These are phyloP conservation scores for Dascillus cervinus DNA, from an alignment of 2,888 invertebrate species.

Conservation along the genomic window DNA sequence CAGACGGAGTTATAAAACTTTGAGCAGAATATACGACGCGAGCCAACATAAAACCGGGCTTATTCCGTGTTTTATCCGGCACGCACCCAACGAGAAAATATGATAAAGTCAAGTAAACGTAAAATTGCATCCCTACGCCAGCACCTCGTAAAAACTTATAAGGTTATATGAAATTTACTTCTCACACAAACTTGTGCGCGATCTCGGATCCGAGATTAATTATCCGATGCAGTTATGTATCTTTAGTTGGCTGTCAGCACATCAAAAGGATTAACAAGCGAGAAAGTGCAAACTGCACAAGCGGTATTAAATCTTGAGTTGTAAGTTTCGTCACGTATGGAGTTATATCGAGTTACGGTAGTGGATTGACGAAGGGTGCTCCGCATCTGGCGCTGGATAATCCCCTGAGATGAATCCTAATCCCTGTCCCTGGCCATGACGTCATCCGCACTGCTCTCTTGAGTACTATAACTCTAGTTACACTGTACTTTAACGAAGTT, in stretches of 20 bases:
- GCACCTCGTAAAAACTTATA: constrained; percentile 23
- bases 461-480: constrained; percentile 30
- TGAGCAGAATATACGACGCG: constrained; percentile 20
- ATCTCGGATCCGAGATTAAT: background rate
- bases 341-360: constrained; percentile 36
- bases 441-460: constrained; percentile 26
- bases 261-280: constrained; percentile 13
- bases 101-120: constrained; percentile 20
- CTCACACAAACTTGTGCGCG: background rate
- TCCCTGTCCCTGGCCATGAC: constrained; percentile 35
- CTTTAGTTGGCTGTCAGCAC: constrained; percentile 15
- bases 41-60: constrained; percentile 17
- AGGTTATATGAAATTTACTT: constrained; percentile 7
- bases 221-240: constrained; percentile 8
- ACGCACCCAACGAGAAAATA: constrained; percentile 22
- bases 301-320: constrained; percentile 17
- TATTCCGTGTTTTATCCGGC: constrained; percentile 13
- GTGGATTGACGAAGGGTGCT: constrained; percentile 30
- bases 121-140: constrained; percentile 23
- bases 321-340: constrained; percentile 36
- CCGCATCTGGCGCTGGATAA: constrained; percentile 34
- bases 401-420: constrained; percentile 36
- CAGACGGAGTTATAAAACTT: constrained; percentile 21
- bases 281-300: constrained; percentile 17
- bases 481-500: constrained; percentile 24